Evolutionary conservation across 2,113 vertebrate genomes (phyloP).

Genomic region (Cinclus cinclus): DNA sequence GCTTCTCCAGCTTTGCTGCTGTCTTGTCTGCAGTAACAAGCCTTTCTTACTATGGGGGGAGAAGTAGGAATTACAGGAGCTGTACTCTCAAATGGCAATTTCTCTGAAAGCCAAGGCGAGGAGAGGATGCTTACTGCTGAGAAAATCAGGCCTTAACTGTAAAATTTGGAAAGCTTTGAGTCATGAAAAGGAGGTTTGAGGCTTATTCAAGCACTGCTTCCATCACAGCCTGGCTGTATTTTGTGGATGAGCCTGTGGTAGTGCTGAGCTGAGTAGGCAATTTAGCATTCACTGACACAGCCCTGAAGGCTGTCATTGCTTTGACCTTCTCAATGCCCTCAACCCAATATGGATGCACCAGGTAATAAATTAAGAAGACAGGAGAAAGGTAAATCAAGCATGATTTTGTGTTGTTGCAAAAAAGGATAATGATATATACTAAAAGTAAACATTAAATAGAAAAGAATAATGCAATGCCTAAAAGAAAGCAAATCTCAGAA

Average conservation of each 20-base stretch:
- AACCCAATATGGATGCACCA: not conserved
- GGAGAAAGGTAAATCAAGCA: constrained; percentile 1
- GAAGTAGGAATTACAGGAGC: not conserved
- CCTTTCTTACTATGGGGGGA: not conserved
- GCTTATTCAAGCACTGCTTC: constrained; percentile 17
- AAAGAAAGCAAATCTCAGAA: not conserved
- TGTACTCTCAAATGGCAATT: not conserved
- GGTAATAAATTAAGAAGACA: constrained; percentile 2
- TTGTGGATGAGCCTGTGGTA: constrained; percentile 38
- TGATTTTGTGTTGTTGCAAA: not conserved
- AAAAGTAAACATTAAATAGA: not conserved
- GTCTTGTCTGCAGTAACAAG: not conserved
- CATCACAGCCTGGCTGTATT: not conserved
- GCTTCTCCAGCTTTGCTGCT: not conserved
- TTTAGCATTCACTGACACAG: not conserved
- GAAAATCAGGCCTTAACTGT: constrained; percentile 3
- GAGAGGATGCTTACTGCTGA: not conserved
- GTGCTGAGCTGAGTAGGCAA: not conserved
- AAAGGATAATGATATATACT: not conserved
- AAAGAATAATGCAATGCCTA: not conserved
- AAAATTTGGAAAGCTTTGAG: not conserved
- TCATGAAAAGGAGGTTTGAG: not conserved
- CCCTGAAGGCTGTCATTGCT: not conserved
- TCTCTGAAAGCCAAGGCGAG: not conserved
- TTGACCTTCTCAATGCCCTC: not conserved